Percentiles rank a stretch among this genome's conserved stretches.
Conservation (phyloP, 2,797 vertebrate species). For the Enteromius afrohamiltoni region DNA sequence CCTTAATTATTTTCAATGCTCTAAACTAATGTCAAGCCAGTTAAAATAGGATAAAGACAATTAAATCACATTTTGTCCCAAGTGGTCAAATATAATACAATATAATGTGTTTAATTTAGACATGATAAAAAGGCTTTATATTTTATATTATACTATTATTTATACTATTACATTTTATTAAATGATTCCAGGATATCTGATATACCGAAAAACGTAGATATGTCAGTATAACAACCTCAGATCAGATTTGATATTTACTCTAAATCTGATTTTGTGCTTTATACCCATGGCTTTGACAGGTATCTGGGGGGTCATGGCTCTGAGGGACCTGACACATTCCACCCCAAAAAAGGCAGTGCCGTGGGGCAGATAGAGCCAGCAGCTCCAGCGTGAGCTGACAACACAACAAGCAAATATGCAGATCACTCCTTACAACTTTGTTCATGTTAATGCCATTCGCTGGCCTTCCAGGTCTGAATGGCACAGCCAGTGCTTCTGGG, state of each 20-base stretch:
- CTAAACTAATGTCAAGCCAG: not conserved
- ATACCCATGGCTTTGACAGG: constrained; percentile 7
- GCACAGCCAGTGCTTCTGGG: constrained; percentile 42
- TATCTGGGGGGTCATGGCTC: constrained; percentile 21
- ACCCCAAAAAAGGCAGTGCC: constrained; percentile 61
- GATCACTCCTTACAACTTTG: constrained; percentile 27
- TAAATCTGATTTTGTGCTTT: not conserved
- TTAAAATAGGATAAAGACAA: not conserved
- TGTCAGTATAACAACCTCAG: not conserved
- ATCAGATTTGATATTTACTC: not conserved
- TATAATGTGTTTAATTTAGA: not conserved
- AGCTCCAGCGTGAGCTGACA: constrained; percentile 37
- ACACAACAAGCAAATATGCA: constrained; percentile 48
- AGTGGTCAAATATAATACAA: not conserved
- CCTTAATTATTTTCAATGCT: not conserved
- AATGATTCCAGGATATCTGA: not conserved
- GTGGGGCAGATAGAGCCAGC: constrained; percentile 7
- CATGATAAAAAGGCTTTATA: not conserved
- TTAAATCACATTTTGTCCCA: not conserved
- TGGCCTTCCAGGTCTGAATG: constrained; percentile 46
- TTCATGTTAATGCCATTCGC: constrained; percentile 45
- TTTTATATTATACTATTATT: too few relatives aligned
- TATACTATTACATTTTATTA: not conserved
- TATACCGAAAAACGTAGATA: not conserved
- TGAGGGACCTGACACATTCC: constrained; percentile 55